phyloP scores from a whole-genome alignment of 2,797 vertebrate genomes.

The Microctenopoma steveboyesi region DNA sequence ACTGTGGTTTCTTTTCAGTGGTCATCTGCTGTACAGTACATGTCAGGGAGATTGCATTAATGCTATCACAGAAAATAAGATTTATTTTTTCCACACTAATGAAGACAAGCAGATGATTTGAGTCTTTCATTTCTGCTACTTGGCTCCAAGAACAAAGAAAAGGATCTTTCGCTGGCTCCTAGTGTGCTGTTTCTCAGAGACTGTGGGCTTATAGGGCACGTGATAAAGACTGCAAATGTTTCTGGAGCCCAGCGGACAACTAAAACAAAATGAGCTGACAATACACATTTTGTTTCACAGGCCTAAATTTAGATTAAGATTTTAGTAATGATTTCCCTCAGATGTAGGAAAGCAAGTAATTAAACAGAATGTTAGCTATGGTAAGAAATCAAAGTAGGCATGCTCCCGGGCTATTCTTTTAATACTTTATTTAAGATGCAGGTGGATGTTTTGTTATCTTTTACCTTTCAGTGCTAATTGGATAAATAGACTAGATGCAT shows the following conservation, averaged over 20 bases:
- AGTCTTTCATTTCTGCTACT: slow-evolving; percentile 51
- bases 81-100: slow-evolving; percentile 51
- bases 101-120: slow-evolving; percentile 64
- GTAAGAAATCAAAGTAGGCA: slow-evolving; percentile 34
- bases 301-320: slow-evolving; percentile 70
- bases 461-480: slow-evolving; percentile 46
- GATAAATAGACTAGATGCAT: slow-evolving; percentile 45
- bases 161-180: slow-evolving; percentile 57
- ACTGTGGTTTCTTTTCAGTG: slow-evolving; percentile 38
- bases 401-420: slow-evolving; percentile 34
- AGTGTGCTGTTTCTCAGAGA: slow-evolving; percentile 46
- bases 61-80: slow-evolving; percentile 45
- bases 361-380: slow-evolving; percentile 59
- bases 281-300: slow-evolving; percentile 54
- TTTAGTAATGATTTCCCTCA: slow-evolving; percentile 54
- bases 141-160: slow-evolving; percentile 77
- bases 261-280: slow-evolving; percentile 76
- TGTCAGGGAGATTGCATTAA: slow-evolving; percentile 43
- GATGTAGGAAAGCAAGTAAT: slow-evolving; percentile 62
- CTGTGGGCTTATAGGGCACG: slow-evolving; percentile 53
- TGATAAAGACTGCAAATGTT: slow-evolving; percentile 69
- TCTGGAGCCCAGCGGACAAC: slow-evolving; percentile 59
- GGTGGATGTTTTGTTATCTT: slow-evolving; percentile 51
- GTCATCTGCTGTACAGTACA: slow-evolving; percentile 44
- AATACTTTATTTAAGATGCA: slow-evolving; percentile 41